A percentile compares a stretch with the other conserved stretches of the same genome.
These are phyloP conservation scores for Rattus rattus DNA, from an alignment of 2,113 vertebrate genomes.

Conservation along the genomic window DNA sequence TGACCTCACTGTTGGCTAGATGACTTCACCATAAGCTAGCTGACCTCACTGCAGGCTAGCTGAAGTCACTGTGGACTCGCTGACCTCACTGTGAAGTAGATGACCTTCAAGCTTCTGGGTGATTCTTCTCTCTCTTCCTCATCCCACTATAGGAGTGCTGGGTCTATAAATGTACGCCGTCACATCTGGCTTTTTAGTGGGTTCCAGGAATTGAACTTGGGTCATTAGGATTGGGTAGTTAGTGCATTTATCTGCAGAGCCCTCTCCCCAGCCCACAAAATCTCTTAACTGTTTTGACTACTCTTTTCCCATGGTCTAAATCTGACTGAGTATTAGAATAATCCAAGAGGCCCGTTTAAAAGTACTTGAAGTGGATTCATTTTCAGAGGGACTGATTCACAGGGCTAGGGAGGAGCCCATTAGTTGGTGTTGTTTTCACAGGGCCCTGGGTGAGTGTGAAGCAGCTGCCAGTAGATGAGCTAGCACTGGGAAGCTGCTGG, in stretches of 20 bases:
- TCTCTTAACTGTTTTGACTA: not conserved
- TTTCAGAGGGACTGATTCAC: not conserved
- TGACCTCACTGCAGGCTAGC: not conserved
- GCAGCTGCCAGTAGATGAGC: not conserved
- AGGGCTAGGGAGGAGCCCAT: not conserved
- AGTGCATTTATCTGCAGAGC: not conserved
- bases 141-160: not conserved
- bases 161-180: not conserved
- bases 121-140: not conserved
- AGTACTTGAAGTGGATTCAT: not conserved
- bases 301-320: not conserved
- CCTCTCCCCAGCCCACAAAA: not conserved
- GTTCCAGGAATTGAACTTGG: not conserved
- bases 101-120: not conserved
- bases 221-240: not conserved
- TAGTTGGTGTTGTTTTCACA: not conserved
- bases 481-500: not conserved
- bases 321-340: not conserved
- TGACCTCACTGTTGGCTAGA: too few species aligned
- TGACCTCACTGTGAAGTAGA: not conserved
- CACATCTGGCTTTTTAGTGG: not conserved
- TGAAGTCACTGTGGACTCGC: not conserved
- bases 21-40: not conserved
- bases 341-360: conserved; percentile 43
- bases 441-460: not conserved